Evolutionary conservation across 37 sponge, comb jelly and placozoan genomes (phyloP), one percentile per base, ranked within the genome.

Genomic region (Diacarnus erythraeanus): DNA sequence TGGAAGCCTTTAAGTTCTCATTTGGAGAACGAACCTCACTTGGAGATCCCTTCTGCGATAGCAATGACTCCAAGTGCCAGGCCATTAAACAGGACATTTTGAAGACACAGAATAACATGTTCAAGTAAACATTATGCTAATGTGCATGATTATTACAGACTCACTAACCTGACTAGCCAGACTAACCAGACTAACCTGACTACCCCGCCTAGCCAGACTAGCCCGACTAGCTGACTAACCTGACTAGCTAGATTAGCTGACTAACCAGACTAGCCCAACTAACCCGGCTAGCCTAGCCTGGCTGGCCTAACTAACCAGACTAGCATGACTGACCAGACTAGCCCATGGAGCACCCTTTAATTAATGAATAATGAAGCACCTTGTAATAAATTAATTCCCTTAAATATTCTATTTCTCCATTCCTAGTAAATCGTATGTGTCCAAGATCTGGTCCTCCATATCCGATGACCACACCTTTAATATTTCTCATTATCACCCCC

Each of bases 1-100:
- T 86, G 6, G 94, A 93, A 83, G 83, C 76, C 2, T 90, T 90
- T 72, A 93, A 90, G 80, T 93, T 78, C 68, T 79, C 81, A 6
- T 93, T 84, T 90, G 94, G 87, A 0, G 60, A 71, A 12, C 59
- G 94, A 22, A 69, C 77, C 1, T 51, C 57, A 1, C 79, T 90
- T 10, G 94, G 92, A 2, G 94, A 93, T 47, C 90, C 93, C 0
- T 41, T 34, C 41, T 86, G 79, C 31, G 44, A 57, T 0, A 26
- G 33, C 31, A n/a, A 17, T n/a, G 18, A 59, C 60, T 30, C 27
- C 2, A 3, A 20, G 35, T 78, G 83, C 37, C 26, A 9, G 12
- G 58, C 2, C n/a, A 54, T 38, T 17, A 25, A 21, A 18, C 57
- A 75, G 5, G 38, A 43, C 36, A 64, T 83, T 20, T 22, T 65